These are phyloP conservation scores for Chaenocephalus aceratus DNA, from an alignment of 2,113 vertebrate species.

Conservation along the genomic window DNA sequence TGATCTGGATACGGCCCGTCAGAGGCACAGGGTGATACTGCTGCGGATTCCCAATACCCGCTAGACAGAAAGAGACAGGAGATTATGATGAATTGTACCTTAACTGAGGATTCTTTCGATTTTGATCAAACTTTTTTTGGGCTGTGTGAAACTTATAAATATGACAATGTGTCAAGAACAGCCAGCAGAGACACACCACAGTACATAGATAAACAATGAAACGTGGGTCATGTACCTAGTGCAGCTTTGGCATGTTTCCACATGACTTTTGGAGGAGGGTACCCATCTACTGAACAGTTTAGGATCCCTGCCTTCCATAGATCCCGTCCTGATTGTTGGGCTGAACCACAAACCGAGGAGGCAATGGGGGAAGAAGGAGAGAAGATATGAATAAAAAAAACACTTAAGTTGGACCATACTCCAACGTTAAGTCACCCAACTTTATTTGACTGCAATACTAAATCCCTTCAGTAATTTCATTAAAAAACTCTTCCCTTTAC, in stretches of 20 bases:
- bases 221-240: constrained; percentile 59
- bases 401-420: background rate
- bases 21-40: constrained; percentile 97
- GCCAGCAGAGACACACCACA: background rate
- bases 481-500: background rate
- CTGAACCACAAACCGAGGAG: constrained; percentile 97
- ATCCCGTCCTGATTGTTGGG: constrained; percentile 99
- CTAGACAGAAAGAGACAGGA: constrained; percentile 29
- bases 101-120: background rate
- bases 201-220: constrained; percentile 33
- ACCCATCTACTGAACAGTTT: constrained; percentile 97
- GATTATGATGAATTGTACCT: constrained; percentile 3
- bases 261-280: constrained; percentile 98
- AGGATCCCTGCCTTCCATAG: constrained; percentile 95
- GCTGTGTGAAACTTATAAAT: background rate
- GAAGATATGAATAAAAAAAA: constrained; percentile 4
- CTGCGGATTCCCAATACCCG: constrained; percentile 95
- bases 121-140: constrained; percentile 4
- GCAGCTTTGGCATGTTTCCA: constrained; percentile 98
- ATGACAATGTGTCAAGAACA: constrained; percentile 14
- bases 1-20: constrained; percentile 97
- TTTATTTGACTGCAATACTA: background rate
- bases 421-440: background rate
- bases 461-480: background rate
- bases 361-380: constrained; percentile 83